Base-by-base conservation (phyloP, 2,888 invertebrate species). In the Acrobasis suavella region DNA sequence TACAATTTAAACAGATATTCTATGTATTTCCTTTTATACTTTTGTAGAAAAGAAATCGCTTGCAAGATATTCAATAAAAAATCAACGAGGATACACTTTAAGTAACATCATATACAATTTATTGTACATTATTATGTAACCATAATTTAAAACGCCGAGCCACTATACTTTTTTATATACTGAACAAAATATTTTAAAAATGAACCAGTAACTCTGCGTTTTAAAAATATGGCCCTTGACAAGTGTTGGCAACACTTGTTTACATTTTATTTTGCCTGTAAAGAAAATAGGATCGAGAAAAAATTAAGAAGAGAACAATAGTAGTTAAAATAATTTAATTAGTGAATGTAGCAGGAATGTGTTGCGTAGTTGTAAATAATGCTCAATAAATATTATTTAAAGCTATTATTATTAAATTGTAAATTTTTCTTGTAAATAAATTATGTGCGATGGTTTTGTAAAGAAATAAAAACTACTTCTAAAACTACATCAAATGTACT, bases 361-460 rank as follows among this genome's bases (percentile, higher is more conserved):
- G 10, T 50, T 63, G 39, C n/a, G 56, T 67, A 64, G 56, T 58
- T 71, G 80, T 83, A 80, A 76, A 79, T 79, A 81, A 72, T 75
- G 77, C 77, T 83, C 78, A 82, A 77, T 72, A 73, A 73, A 65
- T 71, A 73, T 71, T 72, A 74, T 75, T 76, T 75, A 77, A 55
- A 62, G 12, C 12, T 78, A 69, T 71, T 72, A 72, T 69, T 70
- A 69, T 71, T 32, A 69, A 64, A 68, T 69, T 76, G 65, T 78
- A 69, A 71, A 67, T 72, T 73, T 67, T 68, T 72, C 72, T 77
- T 88, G 88, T 89, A 89, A 86, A 87, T 88, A 88, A 87, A 86
- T 74, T 74, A 78, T 71, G 77, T 76, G 75, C 72, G 75, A 76
- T 70, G 75, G 62, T 62, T 49, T 61, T 71, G 71, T 72, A 66